These are phyloP conservation scores for Proteles cristata DNA, from an alignment of 2,113 vertebrate species.

Conservation along the genomic window DNA sequence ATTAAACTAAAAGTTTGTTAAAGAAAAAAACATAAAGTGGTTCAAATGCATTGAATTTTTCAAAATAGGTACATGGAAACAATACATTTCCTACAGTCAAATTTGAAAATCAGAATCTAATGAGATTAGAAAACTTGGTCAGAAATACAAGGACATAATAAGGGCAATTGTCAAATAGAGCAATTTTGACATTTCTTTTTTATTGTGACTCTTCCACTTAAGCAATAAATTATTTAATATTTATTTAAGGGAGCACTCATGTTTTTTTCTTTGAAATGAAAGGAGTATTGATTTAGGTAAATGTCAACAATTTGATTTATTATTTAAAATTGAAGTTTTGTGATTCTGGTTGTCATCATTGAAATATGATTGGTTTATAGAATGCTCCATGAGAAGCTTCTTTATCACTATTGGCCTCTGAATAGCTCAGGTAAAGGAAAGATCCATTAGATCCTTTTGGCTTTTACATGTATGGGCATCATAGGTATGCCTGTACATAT, in stretches of 20 bases:
- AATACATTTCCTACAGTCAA: conserved; percentile 41
- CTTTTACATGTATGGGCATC: neutral
- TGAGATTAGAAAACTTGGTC: conserved; percentile 41
- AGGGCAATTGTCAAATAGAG: conserved; percentile 58
- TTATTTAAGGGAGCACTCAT: conserved; percentile 49
- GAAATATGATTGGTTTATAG: conserved; percentile 40
- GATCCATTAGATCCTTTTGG: neutral
- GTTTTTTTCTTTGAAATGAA: conserved; percentile 62
- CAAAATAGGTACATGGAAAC: neutral
- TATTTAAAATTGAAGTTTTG: conserved; percentile 67
- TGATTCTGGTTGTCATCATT: conserved; percentile 45
- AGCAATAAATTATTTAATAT: conserved; percentile 65
- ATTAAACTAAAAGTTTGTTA: conserved; percentile 8
- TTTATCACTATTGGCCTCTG: neutral
- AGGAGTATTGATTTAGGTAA: conserved; percentile 73
- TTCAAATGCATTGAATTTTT: neutral
- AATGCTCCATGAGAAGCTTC: neutral
- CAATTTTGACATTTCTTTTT: conserved; percentile 57
- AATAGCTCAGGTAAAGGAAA: neutral
- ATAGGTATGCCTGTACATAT: neutral
- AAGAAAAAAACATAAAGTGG: neutral
- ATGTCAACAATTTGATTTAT: conserved; percentile 78
- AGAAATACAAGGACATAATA: conserved; percentile 40
- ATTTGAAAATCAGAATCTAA: conserved; percentile 64
- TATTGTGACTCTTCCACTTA: conserved; percentile 44